A percentile compares a stretch with the other conserved stretches of the same genome.
These are phyloP conservation scores for Ellobium chinense DNA, from an alignment of 2,888 invertebrate species.

Conservation along the genomic window DNA sequence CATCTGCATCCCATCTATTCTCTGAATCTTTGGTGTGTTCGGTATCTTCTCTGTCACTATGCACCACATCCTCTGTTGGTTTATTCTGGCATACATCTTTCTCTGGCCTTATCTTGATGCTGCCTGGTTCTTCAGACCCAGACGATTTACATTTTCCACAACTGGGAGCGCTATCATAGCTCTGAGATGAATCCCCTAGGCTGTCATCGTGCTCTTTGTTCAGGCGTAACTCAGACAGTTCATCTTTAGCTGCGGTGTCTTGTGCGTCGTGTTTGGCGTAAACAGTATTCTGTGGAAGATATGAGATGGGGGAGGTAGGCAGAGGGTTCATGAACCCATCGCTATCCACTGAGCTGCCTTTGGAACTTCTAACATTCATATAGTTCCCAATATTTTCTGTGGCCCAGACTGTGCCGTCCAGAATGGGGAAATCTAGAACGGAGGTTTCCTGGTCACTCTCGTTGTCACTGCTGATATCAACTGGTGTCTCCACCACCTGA, in stretches of 20 bases:
- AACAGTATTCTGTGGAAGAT: neutral
- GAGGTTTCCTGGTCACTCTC: neutral
- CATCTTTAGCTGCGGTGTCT: too few species aligned
- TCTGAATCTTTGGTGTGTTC: too few species aligned
- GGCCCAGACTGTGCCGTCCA: conserved; percentile 4
- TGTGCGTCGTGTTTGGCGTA: neutral
- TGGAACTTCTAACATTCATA: neutral
- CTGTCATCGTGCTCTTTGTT: neutral
- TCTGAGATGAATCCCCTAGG: neutral
- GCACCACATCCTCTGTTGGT: neutral
- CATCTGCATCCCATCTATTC: too few species aligned
- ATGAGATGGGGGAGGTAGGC: neutral
- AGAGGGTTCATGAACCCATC: neutral
- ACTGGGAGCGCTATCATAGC: neutral
- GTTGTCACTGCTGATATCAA: neutral
- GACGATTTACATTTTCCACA: neutral
- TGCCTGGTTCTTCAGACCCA: neutral
- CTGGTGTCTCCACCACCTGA: conserved; percentile 10
- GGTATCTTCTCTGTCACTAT: too few species aligned
- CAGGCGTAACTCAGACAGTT: too few species aligned
- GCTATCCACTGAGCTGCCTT: conserved; percentile 20
- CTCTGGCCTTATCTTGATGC: neutral
- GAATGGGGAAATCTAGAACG: neutral
- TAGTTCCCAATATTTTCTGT: conserved; percentile 14
- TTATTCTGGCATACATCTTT: neutral